A percentile compares a stretch with the other conserved stretches of the same genome.
Evolutionary conservation across 2,113 vertebrate species (phyloP).

Genomic region (Passer montanus): DNA sequence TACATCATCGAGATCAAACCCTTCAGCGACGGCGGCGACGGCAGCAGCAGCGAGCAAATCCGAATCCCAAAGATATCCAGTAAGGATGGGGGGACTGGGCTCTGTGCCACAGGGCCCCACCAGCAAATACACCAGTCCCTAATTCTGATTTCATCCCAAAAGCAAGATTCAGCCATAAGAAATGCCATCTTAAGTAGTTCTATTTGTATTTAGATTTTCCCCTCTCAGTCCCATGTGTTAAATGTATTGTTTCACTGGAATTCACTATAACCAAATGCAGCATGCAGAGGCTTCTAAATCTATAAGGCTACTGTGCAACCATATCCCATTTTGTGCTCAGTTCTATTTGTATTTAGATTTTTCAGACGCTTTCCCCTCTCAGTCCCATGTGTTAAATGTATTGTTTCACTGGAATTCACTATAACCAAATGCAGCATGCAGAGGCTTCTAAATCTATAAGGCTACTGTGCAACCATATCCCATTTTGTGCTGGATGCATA

Average conservation of each 20-base stretch:
- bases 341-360: too few species aligned
- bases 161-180: not conserved
- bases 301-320: not conserved
- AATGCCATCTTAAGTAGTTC: rapidly evolving
- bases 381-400: not conserved
- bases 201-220: not conserved
- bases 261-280: not conserved
- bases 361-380: not conserved
- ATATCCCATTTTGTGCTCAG: not conserved
- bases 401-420: not conserved
- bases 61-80: slow-evolving; percentile 90
- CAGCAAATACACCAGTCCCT: not conserved
- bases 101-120: not conserved
- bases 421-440: not conserved
- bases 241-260: not conserved
- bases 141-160: not conserved
- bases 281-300: not conserved
- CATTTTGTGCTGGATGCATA: slow-evolving; percentile 15
- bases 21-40: slow-evolving; percentile 94
- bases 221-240: not conserved
- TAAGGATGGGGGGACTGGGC: slow-evolving; percentile 11
- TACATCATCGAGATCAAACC: slow-evolving; percentile 95
- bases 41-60: slow-evolving; percentile 93
- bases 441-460: slow-evolving; percentile 24
- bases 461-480: not conserved